Evolutionary conservation across 2,797 vertebrate genomes (phyloP).

Genomic region (Pantherophis alleghaniensis): DNA sequence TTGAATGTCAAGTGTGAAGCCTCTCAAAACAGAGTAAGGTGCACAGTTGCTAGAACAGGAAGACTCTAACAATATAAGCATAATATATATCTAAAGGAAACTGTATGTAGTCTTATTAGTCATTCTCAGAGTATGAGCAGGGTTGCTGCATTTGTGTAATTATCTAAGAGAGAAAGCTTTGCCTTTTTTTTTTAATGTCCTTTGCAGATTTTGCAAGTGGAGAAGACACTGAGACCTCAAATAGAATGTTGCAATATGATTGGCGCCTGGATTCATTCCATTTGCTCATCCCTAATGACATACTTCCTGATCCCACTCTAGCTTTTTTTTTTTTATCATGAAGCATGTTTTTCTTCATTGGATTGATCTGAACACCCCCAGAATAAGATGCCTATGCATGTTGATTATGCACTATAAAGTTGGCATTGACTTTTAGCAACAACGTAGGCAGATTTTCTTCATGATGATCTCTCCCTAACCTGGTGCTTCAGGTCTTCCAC

Average conservation of each 20-base stretch:
- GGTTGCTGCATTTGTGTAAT: neutral
- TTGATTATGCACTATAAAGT: neutral
- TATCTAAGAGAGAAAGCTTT: neutral
- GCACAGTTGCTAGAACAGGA: neutral
- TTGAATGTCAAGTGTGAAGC: neutral
- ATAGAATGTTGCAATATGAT: neutral
- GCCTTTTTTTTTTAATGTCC: neutral
- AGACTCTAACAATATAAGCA: neutral
- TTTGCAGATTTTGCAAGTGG: neutral
- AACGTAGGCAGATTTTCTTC: neutral
- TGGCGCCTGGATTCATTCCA: neutral
- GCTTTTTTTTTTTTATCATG: neutral
- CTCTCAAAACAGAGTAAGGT: neutral
- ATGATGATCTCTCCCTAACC: neutral
- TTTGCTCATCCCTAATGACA: neutral
- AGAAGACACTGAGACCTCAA: neutral
- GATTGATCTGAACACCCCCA: neutral
- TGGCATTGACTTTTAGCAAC: neutral
- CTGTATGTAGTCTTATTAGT: neutral
- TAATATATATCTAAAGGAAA: neutral
- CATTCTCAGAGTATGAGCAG: neutral
- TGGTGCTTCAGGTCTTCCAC: neutral
- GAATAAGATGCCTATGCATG: neutral
- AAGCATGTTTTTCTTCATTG: neutral
- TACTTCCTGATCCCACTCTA: neutral